Conservation (phyloP, 2,797 vertebrate species). For the Sebastes iracundus region DNA sequence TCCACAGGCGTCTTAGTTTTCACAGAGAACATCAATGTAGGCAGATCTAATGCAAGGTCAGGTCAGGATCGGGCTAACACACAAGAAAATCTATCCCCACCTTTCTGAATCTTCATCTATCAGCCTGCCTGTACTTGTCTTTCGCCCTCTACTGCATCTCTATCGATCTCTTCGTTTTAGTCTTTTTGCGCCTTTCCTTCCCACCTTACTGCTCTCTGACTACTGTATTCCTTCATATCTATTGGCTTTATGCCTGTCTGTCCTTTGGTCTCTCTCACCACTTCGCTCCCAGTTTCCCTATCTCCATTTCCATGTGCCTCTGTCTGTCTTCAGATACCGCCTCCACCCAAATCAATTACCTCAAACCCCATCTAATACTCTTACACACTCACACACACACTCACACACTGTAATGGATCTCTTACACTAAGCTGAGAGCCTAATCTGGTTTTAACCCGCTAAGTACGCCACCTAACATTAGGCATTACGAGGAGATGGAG, state of each 20-base stretch:
- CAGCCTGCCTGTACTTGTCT: slow-evolving; percentile 12
- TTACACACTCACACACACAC: slow-evolving; percentile 27
- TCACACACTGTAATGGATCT: slow-evolving; percentile 53
- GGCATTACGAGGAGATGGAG: slow-evolving; percentile 51
- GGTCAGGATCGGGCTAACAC: slow-evolving; percentile 20
- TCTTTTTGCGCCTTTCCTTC: slow-evolving; percentile 27
- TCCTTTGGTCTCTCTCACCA: slow-evolving; percentile 24
- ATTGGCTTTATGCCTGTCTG: not conserved
- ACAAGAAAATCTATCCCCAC: slow-evolving; percentile 28
- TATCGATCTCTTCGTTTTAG: slow-evolving; percentile 38
- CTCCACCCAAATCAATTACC: slow-evolving; percentile 65
- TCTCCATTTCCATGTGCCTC: slow-evolving; percentile 20
- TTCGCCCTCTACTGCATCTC: not conserved
- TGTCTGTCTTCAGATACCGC: slow-evolving; percentile 34
- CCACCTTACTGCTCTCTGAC: slow-evolving; percentile 13
- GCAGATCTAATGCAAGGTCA: slow-evolving; percentile 23
- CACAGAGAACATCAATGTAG: slow-evolving; percentile 18
- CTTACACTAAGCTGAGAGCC: slow-evolving; percentile 48
- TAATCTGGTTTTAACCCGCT: slow-evolving; percentile 73
- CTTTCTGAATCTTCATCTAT: slow-evolving; percentile 23
- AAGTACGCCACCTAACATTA: slow-evolving; percentile 57
- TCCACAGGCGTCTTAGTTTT: slow-evolving; percentile 20
- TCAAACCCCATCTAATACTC: slow-evolving; percentile 57
- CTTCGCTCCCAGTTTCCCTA: slow-evolving; percentile 3
- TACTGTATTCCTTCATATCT: slow-evolving; percentile 31